Percentiles rank a stretch among this genome's conserved stretches.
phyloP scores from a whole-genome alignment of 2,113 vertebrate genomes.

The Carassius auratus region DNA sequence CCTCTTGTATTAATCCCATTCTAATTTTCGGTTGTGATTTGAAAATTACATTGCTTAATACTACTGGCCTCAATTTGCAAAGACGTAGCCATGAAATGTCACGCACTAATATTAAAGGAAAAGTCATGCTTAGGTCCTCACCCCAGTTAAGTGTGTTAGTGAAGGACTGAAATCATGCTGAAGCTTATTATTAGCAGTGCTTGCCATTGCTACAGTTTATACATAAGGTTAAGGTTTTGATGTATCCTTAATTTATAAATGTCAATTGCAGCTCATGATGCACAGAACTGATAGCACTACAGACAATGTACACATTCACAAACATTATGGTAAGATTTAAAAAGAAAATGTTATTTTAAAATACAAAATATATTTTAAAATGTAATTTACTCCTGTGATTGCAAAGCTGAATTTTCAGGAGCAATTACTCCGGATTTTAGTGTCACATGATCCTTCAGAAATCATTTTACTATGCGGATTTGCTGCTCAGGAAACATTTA shows the following conservation, averaged over 20 bases:
- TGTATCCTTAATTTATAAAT: not conserved
- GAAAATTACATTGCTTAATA: not conserved
- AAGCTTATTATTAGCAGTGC: not conserved
- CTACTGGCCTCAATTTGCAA: not conserved
- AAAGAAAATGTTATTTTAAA: too few species aligned
- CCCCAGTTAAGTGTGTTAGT: not conserved
- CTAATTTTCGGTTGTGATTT: not conserved
- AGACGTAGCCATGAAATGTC: not conserved
- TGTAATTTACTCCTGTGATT: not conserved
- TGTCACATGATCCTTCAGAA: not conserved
- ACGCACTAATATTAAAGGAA: not conserved
- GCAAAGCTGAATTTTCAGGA: not conserved
- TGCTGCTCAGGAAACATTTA: not conserved
- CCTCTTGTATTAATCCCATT: slow-evolving; percentile 8
- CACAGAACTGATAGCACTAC: not conserved
- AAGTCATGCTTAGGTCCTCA: not conserved
- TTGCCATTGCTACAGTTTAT: not conserved
- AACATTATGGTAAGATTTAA: too few species aligned
- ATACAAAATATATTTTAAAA: too few species aligned
- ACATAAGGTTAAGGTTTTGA: not conserved
- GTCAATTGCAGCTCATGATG: not conserved
- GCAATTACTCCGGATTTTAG: not conserved
- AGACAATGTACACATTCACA: not conserved
- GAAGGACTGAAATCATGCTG: not conserved
- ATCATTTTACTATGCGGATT: not conserved